Evolutionary conservation across 2,888 invertebrate genomes (phyloP).

Genomic region (Microctonus hyperodae): DNA sequence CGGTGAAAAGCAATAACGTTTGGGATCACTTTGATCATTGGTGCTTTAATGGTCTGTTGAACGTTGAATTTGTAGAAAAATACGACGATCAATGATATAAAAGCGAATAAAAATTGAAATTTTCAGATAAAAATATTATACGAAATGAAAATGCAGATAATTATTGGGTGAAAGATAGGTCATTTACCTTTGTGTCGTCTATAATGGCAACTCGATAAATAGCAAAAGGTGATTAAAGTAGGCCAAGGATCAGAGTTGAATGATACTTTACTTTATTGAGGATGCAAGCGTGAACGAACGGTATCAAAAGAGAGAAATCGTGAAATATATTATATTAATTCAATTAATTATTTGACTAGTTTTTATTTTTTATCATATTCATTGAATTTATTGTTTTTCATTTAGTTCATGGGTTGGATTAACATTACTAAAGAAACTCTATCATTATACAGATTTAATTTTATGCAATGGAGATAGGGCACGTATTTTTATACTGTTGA

Average conservation of each 20-base stretch:
- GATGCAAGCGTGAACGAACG: not conserved
- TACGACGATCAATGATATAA: not conserved
- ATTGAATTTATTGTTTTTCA: not conserved
- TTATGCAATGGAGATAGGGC: not conserved
- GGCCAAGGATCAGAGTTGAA: constrained; percentile 28
- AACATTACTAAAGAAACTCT: too few relatives aligned
- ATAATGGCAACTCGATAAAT: constrained; percentile 1
- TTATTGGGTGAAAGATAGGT: constrained; percentile 3
- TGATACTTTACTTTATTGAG: constrained; percentile 16
- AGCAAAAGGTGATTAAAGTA: constrained; percentile 27
- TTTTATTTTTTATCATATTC: not conserved
- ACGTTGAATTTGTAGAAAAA: not conserved
- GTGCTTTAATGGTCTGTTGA: not conserved
- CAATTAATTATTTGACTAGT: constrained; percentile 22
- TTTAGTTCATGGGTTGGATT: too few relatives aligned
- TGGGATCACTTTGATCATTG: constrained; percentile 25
- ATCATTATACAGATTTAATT: not conserved
- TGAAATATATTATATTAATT: constrained; percentile 5
- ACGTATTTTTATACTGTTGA: too few relatives aligned
- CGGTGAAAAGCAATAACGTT: constrained; percentile 26
- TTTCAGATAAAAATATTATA: too few relatives aligned
- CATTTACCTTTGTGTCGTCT: constrained; percentile 10
- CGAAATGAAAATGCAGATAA: not conserved
- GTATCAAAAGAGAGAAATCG: not conserved
- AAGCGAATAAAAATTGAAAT: too few relatives aligned